Percentiles rank a stretch among this genome's conserved stretches.
phyloP scores from a whole-genome alignment of 2,113 vertebrate genomes.

The Chloebia gouldiae region DNA sequence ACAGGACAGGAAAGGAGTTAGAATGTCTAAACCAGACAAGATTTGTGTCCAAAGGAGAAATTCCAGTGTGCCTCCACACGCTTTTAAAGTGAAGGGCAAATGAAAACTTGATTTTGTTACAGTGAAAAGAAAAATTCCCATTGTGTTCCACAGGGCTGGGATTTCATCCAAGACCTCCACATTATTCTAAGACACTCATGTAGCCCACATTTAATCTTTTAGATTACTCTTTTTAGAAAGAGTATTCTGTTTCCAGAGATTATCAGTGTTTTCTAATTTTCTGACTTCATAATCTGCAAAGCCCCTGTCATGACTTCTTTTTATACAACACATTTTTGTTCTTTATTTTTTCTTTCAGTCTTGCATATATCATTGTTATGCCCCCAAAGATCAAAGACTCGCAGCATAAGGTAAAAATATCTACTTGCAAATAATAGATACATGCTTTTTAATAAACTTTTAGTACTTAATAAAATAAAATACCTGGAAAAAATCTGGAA shows the following conservation, averaged over 20 bases:
- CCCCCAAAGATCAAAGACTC: constrained; percentile 6
- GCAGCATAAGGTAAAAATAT: constrained; percentile 16
- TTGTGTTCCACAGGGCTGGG: not conserved
- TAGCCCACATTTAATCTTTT: constrained; percentile 1
- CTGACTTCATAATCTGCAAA: not conserved
- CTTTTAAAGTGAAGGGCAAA: not conserved
- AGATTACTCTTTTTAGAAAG: not conserved
- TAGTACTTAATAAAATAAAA: constrained; percentile 35
- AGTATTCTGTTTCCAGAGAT: constrained; percentile 23
- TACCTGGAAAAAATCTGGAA: constrained; percentile 11
- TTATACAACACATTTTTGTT: constrained; percentile 11
- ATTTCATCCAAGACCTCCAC: constrained; percentile 31
- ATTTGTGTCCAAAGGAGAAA: constrained; percentile 1
- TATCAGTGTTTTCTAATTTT: constrained; percentile 40
- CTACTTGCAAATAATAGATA: not conserved
- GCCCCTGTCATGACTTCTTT: not conserved
- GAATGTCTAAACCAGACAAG: not conserved
- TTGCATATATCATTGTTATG: not conserved
- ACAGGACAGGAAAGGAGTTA: not conserved
- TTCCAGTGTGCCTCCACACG: not conserved
- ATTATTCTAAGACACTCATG: not conserved
- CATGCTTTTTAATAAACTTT: not conserved
- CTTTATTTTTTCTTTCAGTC: not conserved
- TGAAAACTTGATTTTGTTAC: not conserved
- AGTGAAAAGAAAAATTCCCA: constrained; percentile 1